Percentiles rank a stretch among this genome's conserved stretches.
Evolutionary conservation across 2,888 invertebrate species (phyloP).

Genomic region (Cetonia aurata): DNA sequence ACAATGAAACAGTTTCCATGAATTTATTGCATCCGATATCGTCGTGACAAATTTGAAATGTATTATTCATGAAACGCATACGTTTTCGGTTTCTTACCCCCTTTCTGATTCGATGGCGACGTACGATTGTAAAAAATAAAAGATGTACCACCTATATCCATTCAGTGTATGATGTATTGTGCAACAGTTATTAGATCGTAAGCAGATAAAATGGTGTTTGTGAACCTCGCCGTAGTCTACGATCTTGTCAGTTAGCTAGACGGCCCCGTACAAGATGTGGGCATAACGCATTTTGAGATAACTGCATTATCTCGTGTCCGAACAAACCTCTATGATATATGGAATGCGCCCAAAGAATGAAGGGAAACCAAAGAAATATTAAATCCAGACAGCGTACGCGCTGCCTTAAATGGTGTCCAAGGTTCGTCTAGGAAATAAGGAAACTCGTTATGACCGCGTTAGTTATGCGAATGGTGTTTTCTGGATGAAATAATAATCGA

Average conservation of each 20-base stretch:
- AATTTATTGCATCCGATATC: slow-evolving; percentile 16
- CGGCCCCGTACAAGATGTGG: slow-evolving; percentile 35
- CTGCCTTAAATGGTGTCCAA: background rate
- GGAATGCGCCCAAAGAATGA: slow-evolving; percentile 20
- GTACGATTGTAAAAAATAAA: slow-evolving; percentile 24
- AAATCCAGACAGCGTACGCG: slow-evolving; percentile 8
- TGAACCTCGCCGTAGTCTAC: slow-evolving; percentile 28
- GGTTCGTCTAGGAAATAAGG: background rate
- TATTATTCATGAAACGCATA: slow-evolving; percentile 25
- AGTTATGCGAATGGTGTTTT: background rate
- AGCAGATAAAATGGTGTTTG: slow-evolving; percentile 33
- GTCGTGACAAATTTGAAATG: slow-evolving; percentile 25
- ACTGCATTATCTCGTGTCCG: slow-evolving; percentile 28
- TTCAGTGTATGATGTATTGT: slow-evolving; percentile 27
- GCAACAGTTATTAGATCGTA: slow-evolving; percentile 37
- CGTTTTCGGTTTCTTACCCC: slow-evolving; percentile 15
- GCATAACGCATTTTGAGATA: slow-evolving; percentile 36
- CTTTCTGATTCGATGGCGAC: slow-evolving; percentile 9
- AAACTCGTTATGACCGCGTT: background rate
- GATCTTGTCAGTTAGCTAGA: slow-evolving; percentile 31
- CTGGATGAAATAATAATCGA: background rate
- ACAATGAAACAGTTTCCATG: slow-evolving; percentile 5
- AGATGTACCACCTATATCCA: slow-evolving; percentile 14
- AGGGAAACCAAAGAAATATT: slow-evolving; percentile 27
- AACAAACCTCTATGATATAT: slow-evolving; percentile 30